A percentile compares a stretch with the other conserved stretches of the same genome.
Evolutionary conservation across 2,888 invertebrate species (phyloP).

Genomic region (Dynastes grantii): DNA sequence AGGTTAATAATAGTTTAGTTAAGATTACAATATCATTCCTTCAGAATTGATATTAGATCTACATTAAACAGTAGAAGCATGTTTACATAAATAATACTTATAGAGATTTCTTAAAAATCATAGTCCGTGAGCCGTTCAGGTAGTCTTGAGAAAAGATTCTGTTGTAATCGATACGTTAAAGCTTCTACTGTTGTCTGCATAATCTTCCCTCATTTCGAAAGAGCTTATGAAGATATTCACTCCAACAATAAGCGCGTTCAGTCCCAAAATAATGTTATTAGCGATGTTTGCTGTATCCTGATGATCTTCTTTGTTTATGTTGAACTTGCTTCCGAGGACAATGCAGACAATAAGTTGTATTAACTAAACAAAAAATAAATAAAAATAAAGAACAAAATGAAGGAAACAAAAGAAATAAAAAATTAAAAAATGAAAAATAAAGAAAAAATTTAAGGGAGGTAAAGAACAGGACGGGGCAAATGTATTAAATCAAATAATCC

Average conservation of each 20-base stretch:
- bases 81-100: too few species aligned
- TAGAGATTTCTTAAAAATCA: too few species aligned
- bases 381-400: slow-evolving; percentile 56
- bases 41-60: too few species aligned
- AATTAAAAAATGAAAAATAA: neutral
- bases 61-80: neutral
- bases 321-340: slow-evolving; percentile 74
- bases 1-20: too few species aligned
- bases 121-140: too few species aligned
- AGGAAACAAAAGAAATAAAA: slow-evolving; percentile 53
- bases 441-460: slow-evolving; percentile 45
- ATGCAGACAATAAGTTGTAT: slow-evolving; percentile 76
- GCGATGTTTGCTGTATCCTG: slow-evolving; percentile 75
- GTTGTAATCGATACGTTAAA: slow-evolving; percentile 55
- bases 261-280: slow-evolving; percentile 75
- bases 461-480: slow-evolving; percentile 42
- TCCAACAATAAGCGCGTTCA: slow-evolving; percentile 76
- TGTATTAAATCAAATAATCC: slow-evolving; percentile 50
- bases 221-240: slow-evolving; percentile 77
- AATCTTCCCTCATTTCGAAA: slow-evolving; percentile 73
- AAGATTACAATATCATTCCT: too few species aligned
- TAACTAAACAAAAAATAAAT: slow-evolving; percentile 70
- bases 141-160: neutral
- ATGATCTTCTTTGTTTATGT: slow-evolving; percentile 77
- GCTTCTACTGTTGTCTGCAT: slow-evolving; percentile 7